Percentiles rank a stretch among this genome's conserved stretches.
These are phyloP conservation scores for Labroides dimidiatus DNA, from an alignment of 2,797 vertebrate genomes.

Conservation along the genomic window DNA sequence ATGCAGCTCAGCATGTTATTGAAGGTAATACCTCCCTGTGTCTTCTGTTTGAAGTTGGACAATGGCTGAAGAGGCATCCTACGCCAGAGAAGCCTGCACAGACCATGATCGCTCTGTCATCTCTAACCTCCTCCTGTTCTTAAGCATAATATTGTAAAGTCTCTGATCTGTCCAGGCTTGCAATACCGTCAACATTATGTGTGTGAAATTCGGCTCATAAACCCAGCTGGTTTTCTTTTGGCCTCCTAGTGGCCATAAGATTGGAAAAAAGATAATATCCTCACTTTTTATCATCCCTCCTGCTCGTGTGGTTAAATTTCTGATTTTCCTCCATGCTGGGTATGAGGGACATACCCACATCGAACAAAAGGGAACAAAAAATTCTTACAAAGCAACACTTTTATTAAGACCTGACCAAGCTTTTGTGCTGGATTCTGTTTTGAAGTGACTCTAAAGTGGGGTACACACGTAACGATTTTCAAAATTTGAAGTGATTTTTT, in stretches of 20 bases:
- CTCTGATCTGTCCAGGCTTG: constrained; percentile 63
- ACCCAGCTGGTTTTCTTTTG: constrained; percentile 64
- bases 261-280: background rate
- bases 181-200: constrained; percentile 69
- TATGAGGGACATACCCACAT: constrained; percentile 14
- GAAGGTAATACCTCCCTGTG: constrained; percentile 59
- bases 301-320: constrained; percentile 57
- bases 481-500: no score
- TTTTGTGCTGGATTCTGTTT: constrained; percentile 3
- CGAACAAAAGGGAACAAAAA: constrained; percentile 10
- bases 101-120: constrained; percentile 44
- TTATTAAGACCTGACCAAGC: background rate
- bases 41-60: constrained; percentile 62
- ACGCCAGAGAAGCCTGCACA: constrained; percentile 50
- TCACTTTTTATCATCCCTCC: constrained; percentile 32
- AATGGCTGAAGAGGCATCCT: constrained; percentile 59
- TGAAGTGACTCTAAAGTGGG: background rate
- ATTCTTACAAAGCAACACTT: constrained; percentile 5
- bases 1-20: constrained; percentile 68
- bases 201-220: constrained; percentile 59
- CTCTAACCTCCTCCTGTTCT: no score
- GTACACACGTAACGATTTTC: no score
- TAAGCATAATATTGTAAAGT: background rate
- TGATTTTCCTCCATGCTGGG: constrained; percentile 50
- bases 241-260: constrained; percentile 34